Evolutionary conservation across 2,888 invertebrate genomes (phyloP).

Genomic region (Trichogramma evanescens): DNA sequence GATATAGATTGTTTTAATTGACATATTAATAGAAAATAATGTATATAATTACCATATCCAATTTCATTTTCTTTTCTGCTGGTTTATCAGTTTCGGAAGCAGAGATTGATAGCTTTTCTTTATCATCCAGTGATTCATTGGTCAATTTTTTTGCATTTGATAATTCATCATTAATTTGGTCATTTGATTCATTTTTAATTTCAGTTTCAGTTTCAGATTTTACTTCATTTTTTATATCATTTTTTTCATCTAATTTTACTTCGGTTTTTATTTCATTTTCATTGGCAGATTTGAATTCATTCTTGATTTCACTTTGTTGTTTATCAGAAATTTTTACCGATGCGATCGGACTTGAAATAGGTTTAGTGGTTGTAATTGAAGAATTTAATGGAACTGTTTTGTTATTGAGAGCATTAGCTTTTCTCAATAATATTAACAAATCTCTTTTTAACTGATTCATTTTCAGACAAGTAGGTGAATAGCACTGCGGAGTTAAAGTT

Average conservation of each 20-base stretch:
- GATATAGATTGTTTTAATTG: background rate
- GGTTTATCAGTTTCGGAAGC: conserved; percentile 10
- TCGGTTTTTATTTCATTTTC: conserved; percentile 20
- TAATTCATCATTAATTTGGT: conserved; percentile 57
- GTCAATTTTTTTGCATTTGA: background rate
- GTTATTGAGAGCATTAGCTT: conserved; percentile 53
- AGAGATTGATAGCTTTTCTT: conserved; percentile 1
- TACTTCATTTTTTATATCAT: conserved; percentile 28
- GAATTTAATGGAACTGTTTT: conserved; percentile 15
- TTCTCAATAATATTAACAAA: conserved; percentile 56
- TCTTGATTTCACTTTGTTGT: background rate
- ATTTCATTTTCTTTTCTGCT: conserved; percentile 33
- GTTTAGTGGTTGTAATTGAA: conserved; percentile 3
- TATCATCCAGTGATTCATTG: background rate
- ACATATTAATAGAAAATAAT: background rate
- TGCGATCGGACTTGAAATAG: conserved; percentile 42
- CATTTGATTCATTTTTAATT: conserved; percentile 42
- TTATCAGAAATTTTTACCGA: conserved; percentile 42
- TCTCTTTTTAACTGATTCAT: conserved; percentile 66
- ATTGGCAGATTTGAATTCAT: background rate
- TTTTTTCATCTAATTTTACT: conserved; percentile 8
- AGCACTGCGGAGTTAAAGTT: conserved; percentile 59
- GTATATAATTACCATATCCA: conserved; percentile 27
- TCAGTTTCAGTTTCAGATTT: conserved; percentile 2
- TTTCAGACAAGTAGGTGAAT: conserved; percentile 74